These are phyloP conservation scores for Bagarius yarrelli DNA, from an alignment of 2,113 vertebrate species.

Conservation along the genomic window DNA sequence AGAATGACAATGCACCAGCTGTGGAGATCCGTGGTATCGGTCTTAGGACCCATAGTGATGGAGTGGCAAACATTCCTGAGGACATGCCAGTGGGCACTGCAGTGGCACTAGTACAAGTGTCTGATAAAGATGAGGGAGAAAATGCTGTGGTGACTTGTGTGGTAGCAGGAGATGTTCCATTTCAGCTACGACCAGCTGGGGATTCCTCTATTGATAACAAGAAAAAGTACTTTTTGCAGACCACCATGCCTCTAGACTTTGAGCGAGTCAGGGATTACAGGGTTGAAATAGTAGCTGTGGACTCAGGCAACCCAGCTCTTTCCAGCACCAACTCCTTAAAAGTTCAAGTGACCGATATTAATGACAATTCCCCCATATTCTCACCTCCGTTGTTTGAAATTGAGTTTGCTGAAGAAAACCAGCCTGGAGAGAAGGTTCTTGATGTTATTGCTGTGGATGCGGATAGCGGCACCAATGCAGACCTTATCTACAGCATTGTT, in stretches of 20 bases:
- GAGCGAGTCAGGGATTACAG: conserved; percentile 89
- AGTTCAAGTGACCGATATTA: conserved; percentile 92
- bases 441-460: conserved; percentile 89
- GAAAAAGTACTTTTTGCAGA: conserved; percentile 98
- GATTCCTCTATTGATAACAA: conserved; percentile 92
- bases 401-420: conserved; percentile 90
- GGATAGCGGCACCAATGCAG: conserved; percentile 90
- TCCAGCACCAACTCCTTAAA: conserved; percentile 97
- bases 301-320: conserved; percentile 93
- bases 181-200: conserved; percentile 90
- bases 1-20: conserved; percentile 93
- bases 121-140: conserved; percentile 93
- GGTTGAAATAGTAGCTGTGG: conserved; percentile 93
- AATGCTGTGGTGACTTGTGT: conserved; percentile 97
- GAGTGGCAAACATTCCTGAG: conserved; percentile 95
- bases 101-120: conserved; percentile 97
- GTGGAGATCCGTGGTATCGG: conserved; percentile 97
- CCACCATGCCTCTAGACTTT: conserved; percentile 90
- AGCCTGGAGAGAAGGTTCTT: conserved; percentile 84
- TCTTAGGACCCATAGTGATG: conserved; percentile 90
- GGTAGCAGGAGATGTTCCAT: conserved; percentile 92
- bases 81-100: conserved; percentile 93
- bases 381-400: conserved; percentile 88
- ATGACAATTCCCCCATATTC: conserved; percentile 93
- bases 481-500: conserved; percentile 87